phyloP scores from a whole-genome alignment of 2,797 vertebrate genomes.

The Gymnothorax javanicus region DNA sequence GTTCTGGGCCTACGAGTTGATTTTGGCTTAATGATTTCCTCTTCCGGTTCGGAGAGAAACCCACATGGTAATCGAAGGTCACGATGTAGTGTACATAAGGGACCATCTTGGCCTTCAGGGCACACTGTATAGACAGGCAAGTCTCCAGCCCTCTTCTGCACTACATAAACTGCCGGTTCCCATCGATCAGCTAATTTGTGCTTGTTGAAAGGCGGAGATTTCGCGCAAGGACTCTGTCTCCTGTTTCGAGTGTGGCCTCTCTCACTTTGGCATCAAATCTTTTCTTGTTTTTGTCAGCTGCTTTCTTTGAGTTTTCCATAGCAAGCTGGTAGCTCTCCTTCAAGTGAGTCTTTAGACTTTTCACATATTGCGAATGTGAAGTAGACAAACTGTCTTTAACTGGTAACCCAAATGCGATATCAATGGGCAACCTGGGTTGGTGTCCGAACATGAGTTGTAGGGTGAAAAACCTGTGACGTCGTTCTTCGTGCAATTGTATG shows the following conservation, averaged over 20 bases:
- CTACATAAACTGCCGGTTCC: constrained; percentile 22
- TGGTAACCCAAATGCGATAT: too few species aligned
- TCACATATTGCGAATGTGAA: constrained; percentile 15
- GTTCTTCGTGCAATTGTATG: constrained; percentile 26
- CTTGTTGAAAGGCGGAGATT: constrained; percentile 14
- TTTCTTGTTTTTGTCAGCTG: background rate
- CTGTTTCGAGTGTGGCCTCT: background rate
- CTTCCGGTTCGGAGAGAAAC: constrained; percentile 18
- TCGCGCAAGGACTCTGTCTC: constrained; percentile 17
- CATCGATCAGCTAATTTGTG: constrained; percentile 32
- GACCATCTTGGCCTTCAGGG: constrained; percentile 8
- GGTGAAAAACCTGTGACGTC: background rate
- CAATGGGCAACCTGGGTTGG: too few species aligned
- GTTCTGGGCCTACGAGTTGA: constrained; percentile 12
- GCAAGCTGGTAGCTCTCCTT: constrained; percentile 15
- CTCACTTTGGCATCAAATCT: too few species aligned
- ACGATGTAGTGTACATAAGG: constrained; percentile 3
- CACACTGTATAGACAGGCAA: constrained; percentile 11
- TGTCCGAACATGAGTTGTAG: background rate
- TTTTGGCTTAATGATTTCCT: background rate
- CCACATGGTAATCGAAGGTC: constrained; percentile 29
- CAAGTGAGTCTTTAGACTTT: background rate
- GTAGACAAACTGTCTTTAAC: too few species aligned
- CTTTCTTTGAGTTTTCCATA: background rate
- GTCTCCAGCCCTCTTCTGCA: too few species aligned